Conservation (phyloP, 1,140 invertebrate species). For the Dinothrombium tinctorium region DNA sequence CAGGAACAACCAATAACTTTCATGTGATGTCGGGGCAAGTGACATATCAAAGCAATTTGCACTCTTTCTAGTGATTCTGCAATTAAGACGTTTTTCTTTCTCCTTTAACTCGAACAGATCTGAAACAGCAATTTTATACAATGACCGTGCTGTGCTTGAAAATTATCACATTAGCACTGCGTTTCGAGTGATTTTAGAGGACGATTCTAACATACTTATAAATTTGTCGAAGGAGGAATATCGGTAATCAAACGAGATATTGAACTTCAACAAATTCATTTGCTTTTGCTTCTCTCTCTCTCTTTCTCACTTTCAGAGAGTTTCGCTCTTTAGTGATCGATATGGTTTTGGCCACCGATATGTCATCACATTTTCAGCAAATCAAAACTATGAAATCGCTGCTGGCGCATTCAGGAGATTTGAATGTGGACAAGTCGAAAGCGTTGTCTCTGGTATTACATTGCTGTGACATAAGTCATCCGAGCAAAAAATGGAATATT, state of each 20-base stretch:
- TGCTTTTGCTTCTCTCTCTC: constrained; percentile 1
- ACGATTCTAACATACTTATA: constrained; percentile 68
- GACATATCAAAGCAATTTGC: neutral
- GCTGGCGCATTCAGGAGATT: constrained; percentile 46
- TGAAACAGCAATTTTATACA: constrained; percentile 75
- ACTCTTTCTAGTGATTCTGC: neutral
- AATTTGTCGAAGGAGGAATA: constrained; percentile 78
- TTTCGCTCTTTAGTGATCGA: constrained; percentile 80
- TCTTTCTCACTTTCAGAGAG: constrained; percentile 31
- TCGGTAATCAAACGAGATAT: constrained; percentile 22
- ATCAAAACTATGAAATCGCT: constrained; percentile 83
- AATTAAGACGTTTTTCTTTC: constrained; percentile 1
- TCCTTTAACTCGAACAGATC: constrained; percentile 27
- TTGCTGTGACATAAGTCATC: constrained; percentile 93
- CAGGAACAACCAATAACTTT: constrained; percentile 97
- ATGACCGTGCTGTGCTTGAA: constrained; percentile 76
- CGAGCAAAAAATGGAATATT: constrained; percentile 74
- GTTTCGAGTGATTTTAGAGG: constrained; percentile 59
- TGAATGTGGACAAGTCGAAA: constrained; percentile 73
- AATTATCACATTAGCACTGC: constrained; percentile 83
- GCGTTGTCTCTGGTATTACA: constrained; percentile 74
- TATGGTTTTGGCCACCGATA: constrained; percentile 82
- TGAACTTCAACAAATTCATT: constrained; percentile 1
- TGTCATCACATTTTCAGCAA: constrained; percentile 94
- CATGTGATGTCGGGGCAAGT: constrained; percentile 71